Evolutionary conservation across 2,888 invertebrate species (phyloP), one percentile per base, ranked within the genome.

Genomic region (Halictus quadricinctus): DNA sequence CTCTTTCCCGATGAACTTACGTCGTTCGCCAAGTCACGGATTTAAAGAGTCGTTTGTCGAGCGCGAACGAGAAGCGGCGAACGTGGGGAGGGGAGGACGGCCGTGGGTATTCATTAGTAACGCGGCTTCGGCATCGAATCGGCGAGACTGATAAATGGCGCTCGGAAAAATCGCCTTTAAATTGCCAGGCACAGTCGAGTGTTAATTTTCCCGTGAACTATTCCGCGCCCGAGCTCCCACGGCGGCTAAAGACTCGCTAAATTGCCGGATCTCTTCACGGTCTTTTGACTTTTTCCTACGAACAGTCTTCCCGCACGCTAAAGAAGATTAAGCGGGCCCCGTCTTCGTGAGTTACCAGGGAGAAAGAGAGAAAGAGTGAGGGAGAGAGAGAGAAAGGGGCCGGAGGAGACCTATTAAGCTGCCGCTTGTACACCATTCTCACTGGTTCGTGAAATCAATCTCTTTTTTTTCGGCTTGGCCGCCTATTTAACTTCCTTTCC

Each of bases 301-400:
- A 7, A 25, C 25, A 36, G 25, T 25, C 25, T 80, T 43, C 36
- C 13, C 60, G 29, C 10, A 46, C 13, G 15, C 50, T 36, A 70
- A 84, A 78, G 84, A 83, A 84, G 84, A 75, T 83, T 78, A 72
- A 84, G 29, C 74, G 73, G 58, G 36, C 21, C 41, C 25, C 8
- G 74, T 21, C 21, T 46, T 46, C 58, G 66, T 36, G 60, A 75
- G 48, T 84, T 77, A 21, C 36, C 29, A 60, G 25, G 12, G 25
- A 25, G 60, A 60, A 25, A 60, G 60, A 60, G 60, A n/a, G 36
- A 36, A 36, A 36, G 36, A 36, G 36, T 36, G 36, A 36, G 10
- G 18, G 36, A 60, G 74, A 66, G 10, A 29, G 36, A 60, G 74
- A 66, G 60, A 60, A 60, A 25, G 25, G 36, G 25, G 29, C 29